Percentiles rank a stretch among this genome's conserved stretches.
These are phyloP conservation scores for Styela plicata DNA, from an alignment of 23 tunicate genomes.

Conservation along the genomic window DNA sequence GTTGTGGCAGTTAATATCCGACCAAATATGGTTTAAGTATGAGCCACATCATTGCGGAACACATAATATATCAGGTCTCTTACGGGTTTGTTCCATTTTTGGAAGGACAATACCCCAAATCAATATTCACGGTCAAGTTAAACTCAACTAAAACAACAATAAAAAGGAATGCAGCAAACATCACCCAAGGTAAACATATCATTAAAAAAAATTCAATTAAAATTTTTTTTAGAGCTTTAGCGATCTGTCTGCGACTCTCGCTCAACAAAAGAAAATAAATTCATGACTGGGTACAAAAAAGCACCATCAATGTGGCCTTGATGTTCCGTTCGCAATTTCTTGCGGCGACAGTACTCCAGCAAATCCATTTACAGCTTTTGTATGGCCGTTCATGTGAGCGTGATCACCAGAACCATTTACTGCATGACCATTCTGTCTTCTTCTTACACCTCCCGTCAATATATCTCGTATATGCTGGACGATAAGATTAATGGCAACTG, in stretches of 20 bases:
- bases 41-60: too few species aligned
- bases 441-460: slow-evolving; percentile 51
- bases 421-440: slow-evolving; percentile 3
- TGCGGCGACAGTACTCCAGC: neutral
- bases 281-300: neutral
- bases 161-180: neutral
- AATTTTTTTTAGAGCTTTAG: too few species aligned
- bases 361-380: neutral
- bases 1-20: too few species aligned
- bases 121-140: neutral
- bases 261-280: too few species aligned
- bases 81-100: too few species aligned
- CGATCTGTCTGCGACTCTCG: too few species aligned
- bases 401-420: neutral
- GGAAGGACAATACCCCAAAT: too few species aligned
- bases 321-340: neutral
- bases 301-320: neutral
- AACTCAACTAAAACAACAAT: neutral
- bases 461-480: slow-evolving; percentile 96
- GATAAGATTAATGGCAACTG: slow-evolving; percentile 94
- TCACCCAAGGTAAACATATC: neutral
- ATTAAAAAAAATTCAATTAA: too few species aligned
- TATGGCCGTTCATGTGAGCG: slow-evolving; percentile 21
- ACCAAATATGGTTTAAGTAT: too few species aligned
- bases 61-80: too few species aligned